Percentiles rank a stretch among this genome's conserved stretches.
phyloP scores from a whole-genome alignment of 2,888 invertebrate species.

The Ectemnius lituratus region DNA sequence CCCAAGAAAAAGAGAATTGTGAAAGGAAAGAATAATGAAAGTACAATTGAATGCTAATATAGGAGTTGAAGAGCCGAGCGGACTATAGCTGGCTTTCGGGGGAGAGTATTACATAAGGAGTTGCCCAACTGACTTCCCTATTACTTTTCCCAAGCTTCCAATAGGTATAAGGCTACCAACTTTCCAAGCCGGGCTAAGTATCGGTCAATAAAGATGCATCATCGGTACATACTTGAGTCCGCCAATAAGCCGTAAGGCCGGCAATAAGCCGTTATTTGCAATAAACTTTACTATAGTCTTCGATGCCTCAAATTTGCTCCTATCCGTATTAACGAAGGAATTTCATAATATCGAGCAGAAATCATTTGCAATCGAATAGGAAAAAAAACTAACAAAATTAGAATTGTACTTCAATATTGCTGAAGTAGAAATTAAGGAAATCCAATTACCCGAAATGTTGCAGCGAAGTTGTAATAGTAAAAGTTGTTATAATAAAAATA shows the following conservation, averaged over 20 bases:
- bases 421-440: too few species aligned
- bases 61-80: conserved; percentile 43
- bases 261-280: conserved; percentile 49
- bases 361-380: too few species aligned
- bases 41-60: conserved; percentile 53
- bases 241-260: conserved; percentile 51
- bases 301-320: conserved; percentile 17
- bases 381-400: too few species aligned
- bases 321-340: too few species aligned
- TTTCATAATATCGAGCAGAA: too few species aligned
- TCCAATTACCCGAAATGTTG: too few species aligned
- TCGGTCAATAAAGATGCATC: conserved; percentile 56
- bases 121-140: conserved; percentile 56
- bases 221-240: conserved; percentile 39
- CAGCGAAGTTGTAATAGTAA: too few species aligned
- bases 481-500: too few species aligned
- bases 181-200: conserved; percentile 44
- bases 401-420: too few species aligned
- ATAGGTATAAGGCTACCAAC: conserved; percentile 43
- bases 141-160: conserved; percentile 44
- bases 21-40: too few species aligned
- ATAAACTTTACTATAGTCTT: conserved; percentile 44
- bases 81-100: conserved; percentile 34
- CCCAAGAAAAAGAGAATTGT: too few species aligned
- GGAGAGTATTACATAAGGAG: conserved; percentile 55